These are phyloP conservation scores for Labeo rohita DNA, from an alignment of 2,113 vertebrate species.

Conservation along the genomic window DNA sequence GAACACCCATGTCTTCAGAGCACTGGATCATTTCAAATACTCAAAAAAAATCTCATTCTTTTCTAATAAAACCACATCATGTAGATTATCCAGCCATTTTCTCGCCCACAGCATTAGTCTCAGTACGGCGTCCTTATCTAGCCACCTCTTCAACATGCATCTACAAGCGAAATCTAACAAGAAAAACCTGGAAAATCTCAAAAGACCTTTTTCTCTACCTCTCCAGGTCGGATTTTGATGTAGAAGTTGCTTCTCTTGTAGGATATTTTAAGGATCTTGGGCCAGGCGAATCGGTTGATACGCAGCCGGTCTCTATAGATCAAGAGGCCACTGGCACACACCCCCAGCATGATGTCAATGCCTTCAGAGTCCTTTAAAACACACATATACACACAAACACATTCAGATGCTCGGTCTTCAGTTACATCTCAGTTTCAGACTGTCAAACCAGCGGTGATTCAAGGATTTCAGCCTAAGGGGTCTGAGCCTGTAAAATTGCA, in stretches of 20 bases:
- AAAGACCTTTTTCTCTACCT: slow-evolving; percentile 79
- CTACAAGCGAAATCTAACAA: slow-evolving; percentile 25
- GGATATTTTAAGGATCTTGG: slow-evolving; percentile 99
- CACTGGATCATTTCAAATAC: slow-evolving; percentile 2
- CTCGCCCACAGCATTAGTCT: slow-evolving; percentile 19
- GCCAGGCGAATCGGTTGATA: slow-evolving; percentile 99
- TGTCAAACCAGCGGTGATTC: neutral
- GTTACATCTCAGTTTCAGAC: neutral
- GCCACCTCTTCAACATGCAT: slow-evolving; percentile 26
- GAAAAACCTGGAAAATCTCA: slow-evolving; percentile 56
- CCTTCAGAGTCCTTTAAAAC: slow-evolving; percentile 91
- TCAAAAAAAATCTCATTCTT: slow-evolving; percentile 17
- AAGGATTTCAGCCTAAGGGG: neutral
- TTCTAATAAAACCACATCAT: slow-evolving; percentile 24
- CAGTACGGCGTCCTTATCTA: neutral
- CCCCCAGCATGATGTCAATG: slow-evolving; percentile 98
- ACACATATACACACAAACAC: slow-evolving; percentile 6
- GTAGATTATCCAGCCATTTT: slow-evolving; percentile 7
- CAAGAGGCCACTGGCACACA: slow-evolving; percentile 95
- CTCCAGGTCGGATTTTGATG: slow-evolving; percentile 98
- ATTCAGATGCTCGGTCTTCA: neutral
- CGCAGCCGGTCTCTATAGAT: slow-evolving; percentile 96
- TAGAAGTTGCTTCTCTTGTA: slow-evolving; percentile 99
- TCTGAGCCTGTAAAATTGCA: neutral
- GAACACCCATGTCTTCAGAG: slow-evolving; percentile 28